phyloP scores from a whole-genome alignment of 2,888 invertebrate species.

The Carpatolechia fugitivella region DNA sequence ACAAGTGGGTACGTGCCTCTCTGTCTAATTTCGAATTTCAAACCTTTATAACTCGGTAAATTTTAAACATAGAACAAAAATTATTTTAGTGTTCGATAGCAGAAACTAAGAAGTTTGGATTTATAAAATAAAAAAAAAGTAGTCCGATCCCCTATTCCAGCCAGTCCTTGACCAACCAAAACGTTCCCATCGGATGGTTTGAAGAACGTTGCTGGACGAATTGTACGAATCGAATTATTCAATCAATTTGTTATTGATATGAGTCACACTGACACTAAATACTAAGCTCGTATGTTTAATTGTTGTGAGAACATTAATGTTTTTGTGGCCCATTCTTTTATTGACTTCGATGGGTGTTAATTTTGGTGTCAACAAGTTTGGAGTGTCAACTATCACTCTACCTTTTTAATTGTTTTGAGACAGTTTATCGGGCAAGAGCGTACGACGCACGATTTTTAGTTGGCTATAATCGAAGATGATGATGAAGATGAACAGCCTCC shows the following conservation, averaged over 20 bases:
- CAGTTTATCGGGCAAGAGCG: too few relatives aligned
- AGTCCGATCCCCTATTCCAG: background rate
- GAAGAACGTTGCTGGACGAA: constrained; percentile 12
- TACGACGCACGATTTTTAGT: too few relatives aligned
- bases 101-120: too few relatives aligned
- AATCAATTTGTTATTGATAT: constrained; percentile 47
- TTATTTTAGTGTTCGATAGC: too few relatives aligned
- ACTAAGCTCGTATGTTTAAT: constrained; percentile 28
- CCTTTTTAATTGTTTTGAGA: background rate
- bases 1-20: too few relatives aligned
- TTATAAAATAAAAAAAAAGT: background rate
- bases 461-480: too few relatives aligned
- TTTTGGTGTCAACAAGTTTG: background rate
- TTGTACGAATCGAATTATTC: constrained; percentile 50
- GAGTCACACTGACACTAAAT: constrained; percentile 31
- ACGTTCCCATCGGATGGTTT: constrained; percentile 20
- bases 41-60: too few relatives aligned
- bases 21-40: too few relatives aligned
- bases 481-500: too few relatives aligned
- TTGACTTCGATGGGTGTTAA: constrained; percentile 2
- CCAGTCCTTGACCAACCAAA: constrained; percentile 18
- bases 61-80: too few relatives aligned
- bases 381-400: background rate
- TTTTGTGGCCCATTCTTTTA: background rate
- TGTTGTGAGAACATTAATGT: constrained; percentile 42